Evolutionary conservation across 2,113 vertebrate genomes (phyloP), one percentile per base, ranked within the genome.

Genomic region (Tretioscincus oriximinensis): DNA sequence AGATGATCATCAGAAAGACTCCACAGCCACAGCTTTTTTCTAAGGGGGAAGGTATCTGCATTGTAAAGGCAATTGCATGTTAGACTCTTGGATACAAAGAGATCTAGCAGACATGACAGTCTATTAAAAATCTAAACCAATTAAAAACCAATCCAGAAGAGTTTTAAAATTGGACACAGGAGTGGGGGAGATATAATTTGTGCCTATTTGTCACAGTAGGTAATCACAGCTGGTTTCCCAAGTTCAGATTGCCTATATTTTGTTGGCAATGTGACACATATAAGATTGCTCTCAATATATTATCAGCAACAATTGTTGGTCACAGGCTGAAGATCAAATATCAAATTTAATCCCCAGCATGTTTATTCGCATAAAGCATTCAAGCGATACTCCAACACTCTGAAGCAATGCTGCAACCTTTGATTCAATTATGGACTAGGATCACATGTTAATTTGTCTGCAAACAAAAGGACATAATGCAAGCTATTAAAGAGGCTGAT

Each of bases 381-480:
- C 78, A 88, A 84, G 70, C 0, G 0, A 85, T 29, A 66, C 68
- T 85, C 26, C 35, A 68, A 64, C 20, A 70, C 76, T 88, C 77
- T 0, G 16, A 73, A 82, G 86, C 84, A 85, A n/a, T 5, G 5
- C 65, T 29, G 79, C 71, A 87, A 80, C 76, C 49, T 83, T 85
- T 90, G 81, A 90, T 86, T 90, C 87, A 92, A 83, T 91, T 91
- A 89, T 35, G 84, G 65, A 58, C 81, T 86, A 29, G 85, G 85
- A 90, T 80, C 78, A 73, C 18, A 7, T 78, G 93, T 95, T 91
- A 92, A 94, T 93, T 87, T 87, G 81, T 89, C 75, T 89, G 89
- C 84, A 94, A 95, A 93, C 88, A 94, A 92, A 92, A 77, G 69
- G 72, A 87, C 90, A 87, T 87, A 92, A 89, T 85, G 84, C 88